phyloP scores from a whole-genome alignment of 2,797 vertebrate species.

The Lithobates pipiens region DNA sequence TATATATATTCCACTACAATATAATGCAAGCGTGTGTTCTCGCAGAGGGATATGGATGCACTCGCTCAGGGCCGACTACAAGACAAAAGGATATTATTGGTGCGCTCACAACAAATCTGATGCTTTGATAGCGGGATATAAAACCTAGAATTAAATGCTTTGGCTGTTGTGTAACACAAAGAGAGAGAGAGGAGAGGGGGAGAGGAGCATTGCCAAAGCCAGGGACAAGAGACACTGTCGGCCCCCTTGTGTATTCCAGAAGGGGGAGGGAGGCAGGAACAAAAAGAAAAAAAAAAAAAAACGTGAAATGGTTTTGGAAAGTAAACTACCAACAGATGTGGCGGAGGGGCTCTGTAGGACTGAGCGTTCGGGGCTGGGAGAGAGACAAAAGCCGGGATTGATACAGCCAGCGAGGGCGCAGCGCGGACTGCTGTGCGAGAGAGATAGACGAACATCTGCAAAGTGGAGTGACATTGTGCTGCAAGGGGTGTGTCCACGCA shows the following conservation, averaged over 20 bases:
- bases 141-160: slow-evolving; percentile 8
- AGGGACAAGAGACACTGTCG: slow-evolving; percentile 29
- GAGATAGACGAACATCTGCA: slow-evolving; percentile 57
- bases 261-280: slow-evolving; percentile 34
- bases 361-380: slow-evolving; percentile 2
- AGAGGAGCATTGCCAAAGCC: slow-evolving; percentile 31
- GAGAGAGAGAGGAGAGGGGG: neutral
- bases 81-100: slow-evolving; percentile 35
- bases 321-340: slow-evolving; percentile 61
- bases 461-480: slow-evolving; percentile 50
- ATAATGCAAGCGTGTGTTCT: neutral
- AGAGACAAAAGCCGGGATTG: slow-evolving; percentile 60
- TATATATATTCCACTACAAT: too few relatives aligned
- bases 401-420: slow-evolving; percentile 33
- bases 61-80: neutral
- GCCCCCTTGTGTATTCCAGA: slow-evolving; percentile 54
- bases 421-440: slow-evolving; percentile 4
- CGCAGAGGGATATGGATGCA: neutral
- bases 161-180: slow-evolving; percentile 35
- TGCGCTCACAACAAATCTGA: neutral
- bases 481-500: slow-evolving; percentile 54
- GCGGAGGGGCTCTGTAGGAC: slow-evolving; percentile 33
- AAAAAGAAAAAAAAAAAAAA: slow-evolving; percentile 14
- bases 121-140: neutral
- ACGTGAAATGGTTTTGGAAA: slow-evolving; percentile 51